Percentiles rank a stretch among this genome's conserved stretches.
Evolutionary conservation across 1,140 invertebrate genomes (phyloP).

Genomic region (Drosophila novamexicana): DNA sequence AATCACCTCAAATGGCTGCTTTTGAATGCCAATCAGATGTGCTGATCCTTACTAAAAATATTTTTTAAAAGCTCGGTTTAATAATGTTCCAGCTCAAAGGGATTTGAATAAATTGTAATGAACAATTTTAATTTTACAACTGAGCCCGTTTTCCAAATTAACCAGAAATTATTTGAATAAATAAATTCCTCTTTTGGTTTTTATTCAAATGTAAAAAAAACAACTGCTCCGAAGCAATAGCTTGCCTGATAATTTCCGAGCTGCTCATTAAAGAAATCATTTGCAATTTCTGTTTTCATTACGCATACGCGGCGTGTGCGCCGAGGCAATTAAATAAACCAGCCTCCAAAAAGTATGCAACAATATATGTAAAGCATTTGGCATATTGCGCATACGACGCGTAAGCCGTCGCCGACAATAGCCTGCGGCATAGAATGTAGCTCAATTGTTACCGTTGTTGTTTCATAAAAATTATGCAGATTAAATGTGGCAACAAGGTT

Average conservation of each 20-base stretch:
- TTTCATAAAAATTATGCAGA: conserved; percentile 80
- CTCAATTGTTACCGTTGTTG: conserved; percentile 14
- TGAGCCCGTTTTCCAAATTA: no score
- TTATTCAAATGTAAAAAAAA: not conserved
- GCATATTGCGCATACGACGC: conserved; percentile 35
- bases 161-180: no score
- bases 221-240: not conserved
- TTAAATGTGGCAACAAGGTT: conserved; percentile 74
- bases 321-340: conserved; percentile 40
- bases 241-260: not conserved
- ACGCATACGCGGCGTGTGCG: conserved; percentile 21
- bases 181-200: not conserved
- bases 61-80: no score
- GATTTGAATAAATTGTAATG: no score
- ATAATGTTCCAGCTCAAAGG: no score
- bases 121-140: no score
- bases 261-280: conserved; percentile 16
- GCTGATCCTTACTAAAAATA: no score
- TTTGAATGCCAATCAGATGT: no score
- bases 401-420: conserved; percentile 29
- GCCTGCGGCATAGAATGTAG: conserved; percentile 1
- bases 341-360: conserved; percentile 25
- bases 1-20: no score
- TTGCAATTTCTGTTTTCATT: conserved; percentile 39
- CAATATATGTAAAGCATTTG: conserved; percentile 7